phyloP scores from a whole-genome alignment of 2,113 vertebrate genomes.

The Theropithecus gelada region DNA sequence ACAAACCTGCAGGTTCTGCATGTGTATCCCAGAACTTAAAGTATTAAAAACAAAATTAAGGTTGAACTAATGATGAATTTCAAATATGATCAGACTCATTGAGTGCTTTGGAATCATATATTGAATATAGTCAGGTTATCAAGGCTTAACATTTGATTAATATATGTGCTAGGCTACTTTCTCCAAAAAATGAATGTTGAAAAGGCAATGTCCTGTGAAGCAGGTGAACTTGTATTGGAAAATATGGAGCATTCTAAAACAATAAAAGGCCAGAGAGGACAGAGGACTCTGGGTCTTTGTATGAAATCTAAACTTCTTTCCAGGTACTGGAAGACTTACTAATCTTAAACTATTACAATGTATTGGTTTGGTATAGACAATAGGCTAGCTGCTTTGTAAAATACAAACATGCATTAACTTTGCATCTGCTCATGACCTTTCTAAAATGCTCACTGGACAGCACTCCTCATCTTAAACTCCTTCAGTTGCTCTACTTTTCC shows the following conservation, averaged over 20 bases:
- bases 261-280: neutral
- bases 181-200: slow-evolving; percentile 43
- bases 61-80: neutral
- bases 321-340: neutral
- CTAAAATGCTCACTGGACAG: neutral
- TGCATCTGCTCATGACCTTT: slow-evolving; percentile 14
- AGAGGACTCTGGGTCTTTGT: neutral
- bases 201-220: slow-evolving; percentile 55
- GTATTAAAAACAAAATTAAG: neutral
- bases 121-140: slow-evolving; percentile 18
- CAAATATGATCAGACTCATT: slow-evolving; percentile 42
- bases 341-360: neutral
- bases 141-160: slow-evolving; percentile 64
- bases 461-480: neutral
- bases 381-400: neutral
- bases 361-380: neutral
- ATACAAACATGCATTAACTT: neutral
- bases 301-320: slow-evolving; percentile 23
- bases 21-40: too few species aligned
- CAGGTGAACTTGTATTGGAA: slow-evolving; percentile 7
- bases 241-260: neutral
- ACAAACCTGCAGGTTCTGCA: too few species aligned
- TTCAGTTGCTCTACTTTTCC: neutral
- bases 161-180: slow-evolving; percentile 15
- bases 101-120: neutral